These are phyloP conservation scores for Andrena hattorfiana DNA, from an alignment of 2,888 invertebrate genomes.

Conservation along the genomic window DNA sequence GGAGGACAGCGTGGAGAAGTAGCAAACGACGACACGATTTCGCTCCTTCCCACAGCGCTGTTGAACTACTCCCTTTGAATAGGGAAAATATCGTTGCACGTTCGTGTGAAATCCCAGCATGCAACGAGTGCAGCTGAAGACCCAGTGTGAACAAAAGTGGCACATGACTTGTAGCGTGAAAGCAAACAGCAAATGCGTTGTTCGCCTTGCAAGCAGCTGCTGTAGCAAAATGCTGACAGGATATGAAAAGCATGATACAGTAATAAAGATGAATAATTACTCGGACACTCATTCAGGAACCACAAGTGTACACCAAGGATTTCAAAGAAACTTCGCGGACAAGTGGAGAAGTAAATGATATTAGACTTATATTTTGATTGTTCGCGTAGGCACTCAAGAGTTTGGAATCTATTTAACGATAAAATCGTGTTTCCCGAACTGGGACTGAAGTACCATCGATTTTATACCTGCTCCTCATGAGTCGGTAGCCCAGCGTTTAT, in stretches of 20 bases:
- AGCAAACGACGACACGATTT: not conserved
- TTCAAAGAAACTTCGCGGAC: not conserved
- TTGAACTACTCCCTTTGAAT: too few relatives aligned
- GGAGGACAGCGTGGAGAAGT: not conserved
- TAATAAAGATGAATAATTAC: not conserved
- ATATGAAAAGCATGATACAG: not conserved
- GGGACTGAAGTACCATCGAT: constrained; percentile 5
- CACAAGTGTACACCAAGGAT: not conserved
- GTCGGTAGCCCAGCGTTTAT: constrained; percentile 6
- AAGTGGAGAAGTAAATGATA: not conserved
- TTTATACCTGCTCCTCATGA: not conserved
- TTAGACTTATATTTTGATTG: not conserved
- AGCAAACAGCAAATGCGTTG: too few relatives aligned
- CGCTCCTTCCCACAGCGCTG: not conserved
- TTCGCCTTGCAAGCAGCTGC: too few relatives aligned
- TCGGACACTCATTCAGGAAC: not conserved
- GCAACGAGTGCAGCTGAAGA: too few relatives aligned
- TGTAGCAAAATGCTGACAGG: too few relatives aligned
- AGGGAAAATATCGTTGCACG: too few relatives aligned
- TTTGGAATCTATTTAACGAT: not conserved
- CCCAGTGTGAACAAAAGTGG: too few relatives aligned
- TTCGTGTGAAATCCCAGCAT: too few relatives aligned
- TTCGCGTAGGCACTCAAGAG: too few relatives aligned
- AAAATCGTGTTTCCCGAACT: not conserved
- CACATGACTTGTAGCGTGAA: too few relatives aligned